Percentiles rank a stretch among this genome's conserved stretches.
Conservation (phyloP, 2,797 vertebrate genomes). For the Peromyscus melanophrys region DNA sequence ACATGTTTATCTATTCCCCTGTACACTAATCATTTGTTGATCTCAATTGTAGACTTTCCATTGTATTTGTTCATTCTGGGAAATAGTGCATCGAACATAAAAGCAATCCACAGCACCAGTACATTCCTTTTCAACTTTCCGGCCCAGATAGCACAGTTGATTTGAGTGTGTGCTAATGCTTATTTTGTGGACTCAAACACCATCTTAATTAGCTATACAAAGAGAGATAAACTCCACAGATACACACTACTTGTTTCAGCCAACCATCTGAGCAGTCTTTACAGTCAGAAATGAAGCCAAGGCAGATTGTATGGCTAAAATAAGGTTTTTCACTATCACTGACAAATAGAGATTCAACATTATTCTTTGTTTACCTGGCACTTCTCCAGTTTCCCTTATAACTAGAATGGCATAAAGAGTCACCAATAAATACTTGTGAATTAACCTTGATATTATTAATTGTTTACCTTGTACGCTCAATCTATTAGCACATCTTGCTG, state of each 20-base stretch:
- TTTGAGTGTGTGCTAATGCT: conserved; percentile 28
- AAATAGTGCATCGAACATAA: conserved; percentile 26
- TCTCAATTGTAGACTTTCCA: not conserved
- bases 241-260: not conserved
- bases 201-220: conserved; percentile 36
- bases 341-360: not conserved
- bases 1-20: conserved; percentile 33
- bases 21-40: conserved; percentile 54
- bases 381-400: not conserved
- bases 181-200: not conserved
- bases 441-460: not conserved
- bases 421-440: not conserved
- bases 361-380: not conserved
- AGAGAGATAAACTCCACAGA: not conserved
- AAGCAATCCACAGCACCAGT: not conserved
- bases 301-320: not conserved
- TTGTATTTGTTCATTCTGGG: conserved; percentile 66
- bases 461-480: not conserved
- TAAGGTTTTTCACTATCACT: conserved; percentile 1
- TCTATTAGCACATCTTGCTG: not conserved
- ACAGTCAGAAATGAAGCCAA: conserved; percentile 9
- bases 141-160: conserved; percentile 27
- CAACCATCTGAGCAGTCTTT: not conserved
- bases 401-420: not conserved
- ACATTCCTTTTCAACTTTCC: conserved; percentile 51